A percentile compares a stretch with the other conserved stretches of the same genome.
Conservation (phyloP, 2,888 invertebrate species). For the Thalpophila matura region DNA sequence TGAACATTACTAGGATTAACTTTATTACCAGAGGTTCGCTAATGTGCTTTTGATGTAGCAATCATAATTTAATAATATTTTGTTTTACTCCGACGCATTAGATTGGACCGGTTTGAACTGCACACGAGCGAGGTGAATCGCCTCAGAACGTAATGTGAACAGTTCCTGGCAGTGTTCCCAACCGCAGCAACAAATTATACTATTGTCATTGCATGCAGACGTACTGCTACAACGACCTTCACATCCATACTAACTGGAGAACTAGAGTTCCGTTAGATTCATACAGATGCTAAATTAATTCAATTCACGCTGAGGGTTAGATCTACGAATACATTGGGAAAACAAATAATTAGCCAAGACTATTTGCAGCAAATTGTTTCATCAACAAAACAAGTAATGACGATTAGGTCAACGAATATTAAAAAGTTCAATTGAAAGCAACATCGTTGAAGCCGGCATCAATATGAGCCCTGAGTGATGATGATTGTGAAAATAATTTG, state of each 20-base stretch:
- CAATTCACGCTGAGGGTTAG: slow-evolving; percentile 62
- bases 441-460: slow-evolving; percentile 1
- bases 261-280: slow-evolving; percentile 63
- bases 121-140: slow-evolving; percentile 68
- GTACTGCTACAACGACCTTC: slow-evolving; percentile 67
- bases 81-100: slow-evolving; percentile 40
- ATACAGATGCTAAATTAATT: slow-evolving; percentile 60
- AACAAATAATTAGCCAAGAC: slow-evolving; percentile 56
- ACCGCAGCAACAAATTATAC: slow-evolving; percentile 68
- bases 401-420: slow-evolving; percentile 64
- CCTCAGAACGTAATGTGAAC: slow-evolving; percentile 70
- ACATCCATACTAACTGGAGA: slow-evolving; percentile 64
- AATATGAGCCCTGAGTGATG: slow-evolving; percentile 1
- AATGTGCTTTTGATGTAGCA: slow-evolving; percentile 53
- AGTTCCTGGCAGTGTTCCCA: slow-evolving; percentile 77
- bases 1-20: slow-evolving; percentile 19
- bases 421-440: slow-evolving; percentile 66
- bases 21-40: slow-evolving; percentile 23
- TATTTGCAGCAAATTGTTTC: slow-evolving; percentile 57
- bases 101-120: slow-evolving; percentile 60
- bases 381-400: slow-evolving; percentile 59
- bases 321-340: slow-evolving; percentile 51
- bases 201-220: slow-evolving; percentile 69
- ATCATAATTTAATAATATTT: slow-evolving; percentile 44
- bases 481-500: slow-evolving; percentile 3